phyloP scores from a whole-genome alignment of 2,888 invertebrate genomes.

The Parnassius apollo region DNA sequence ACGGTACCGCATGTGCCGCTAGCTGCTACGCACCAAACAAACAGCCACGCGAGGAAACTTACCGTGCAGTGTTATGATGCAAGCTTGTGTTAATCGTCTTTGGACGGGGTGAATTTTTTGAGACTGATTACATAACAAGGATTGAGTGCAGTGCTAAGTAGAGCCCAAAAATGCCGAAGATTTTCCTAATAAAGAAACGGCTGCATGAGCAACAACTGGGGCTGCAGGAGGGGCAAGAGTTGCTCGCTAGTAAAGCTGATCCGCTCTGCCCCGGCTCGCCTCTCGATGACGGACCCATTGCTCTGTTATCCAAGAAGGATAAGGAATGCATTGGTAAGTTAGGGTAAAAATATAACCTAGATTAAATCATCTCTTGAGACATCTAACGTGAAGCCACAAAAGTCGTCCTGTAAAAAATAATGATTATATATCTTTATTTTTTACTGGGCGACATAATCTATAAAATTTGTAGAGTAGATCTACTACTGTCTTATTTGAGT shows the following conservation, averaged over 20 bases:
- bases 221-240: slow-evolving; percentile 90
- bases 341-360: slow-evolving; percentile 10
- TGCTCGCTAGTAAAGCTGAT: slow-evolving; percentile 83
- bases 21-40: slow-evolving; percentile 66
- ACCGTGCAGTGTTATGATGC: slow-evolving; percentile 77
- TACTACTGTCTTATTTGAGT: background rate
- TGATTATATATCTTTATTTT: too few species aligned
- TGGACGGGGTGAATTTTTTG: slow-evolving; percentile 55
- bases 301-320: slow-evolving; percentile 81
- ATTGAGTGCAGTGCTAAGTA: slow-evolving; percentile 71
- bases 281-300: slow-evolving; percentile 81
- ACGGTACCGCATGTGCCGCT: slow-evolving; percentile 79
- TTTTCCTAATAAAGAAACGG: slow-evolving; percentile 94
- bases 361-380: slow-evolving; percentile 39
- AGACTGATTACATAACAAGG: slow-evolving; percentile 69
- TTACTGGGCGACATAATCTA: background rate
- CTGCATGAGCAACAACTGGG: slow-evolving; percentile 94
- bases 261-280: slow-evolving; percentile 82
- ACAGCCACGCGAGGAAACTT: slow-evolving; percentile 71
- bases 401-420: too few species aligned
- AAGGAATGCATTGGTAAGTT: slow-evolving; percentile 69
- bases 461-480: too few species aligned
- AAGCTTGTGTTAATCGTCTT: slow-evolving; percentile 55
- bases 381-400: slow-evolving; percentile 16
- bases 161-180: slow-evolving; percentile 90